Base-by-base conservation (phyloP, 2,888 invertebrate genomes). In the Ashinkailepas kermadecensis region DNA sequence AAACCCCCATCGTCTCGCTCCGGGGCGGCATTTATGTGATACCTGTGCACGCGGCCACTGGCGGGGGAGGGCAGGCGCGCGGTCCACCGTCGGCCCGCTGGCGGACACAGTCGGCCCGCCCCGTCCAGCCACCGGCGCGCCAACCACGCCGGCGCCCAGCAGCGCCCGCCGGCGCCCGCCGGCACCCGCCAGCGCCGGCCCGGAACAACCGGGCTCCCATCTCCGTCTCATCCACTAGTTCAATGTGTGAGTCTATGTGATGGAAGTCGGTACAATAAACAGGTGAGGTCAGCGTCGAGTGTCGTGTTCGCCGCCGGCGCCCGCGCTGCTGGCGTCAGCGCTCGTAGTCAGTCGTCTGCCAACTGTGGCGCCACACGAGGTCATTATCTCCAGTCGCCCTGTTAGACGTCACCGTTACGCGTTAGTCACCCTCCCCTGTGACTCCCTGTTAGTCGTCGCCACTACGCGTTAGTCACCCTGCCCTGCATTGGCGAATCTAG, bases 231-330 rank as follows among this genome's bases (percentile, higher is more conserved):
- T 54, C 74, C 74, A 56, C 74, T 74, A 74, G 74, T 74, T 74
- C 74, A 74, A 74, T 74, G 74, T 74, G 74, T 74, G 74, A 74
- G 74, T 74, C 74, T 56, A 74, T 74, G 74, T 74, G 74, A 74
- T 74, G 74, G 56, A 74, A 74, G 74, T 74, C 54, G 74, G 56
- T 74, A 74, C 74, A 74, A 74, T 74, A 74, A 54, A 74, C 15
- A 74, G 21, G 54, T 56, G 56, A 54, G 74, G 12, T 74, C 59
- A 59, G 39, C 39, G 39, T 39, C 39, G 39, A 39, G 39, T 39
- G 39, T 39, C 39, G 39, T 39, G 39, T 39, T 39, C 39, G 39
- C 39, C 39, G 39, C 39, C 39, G 39, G 4, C 39, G 39, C 2
- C 2, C 39, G 39, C 39, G 39, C 39, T 39, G 39, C 39, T 39